These are phyloP conservation scores for Lobophora halterata DNA, from an alignment of 2,888 invertebrate species.

Conservation along the genomic window DNA sequence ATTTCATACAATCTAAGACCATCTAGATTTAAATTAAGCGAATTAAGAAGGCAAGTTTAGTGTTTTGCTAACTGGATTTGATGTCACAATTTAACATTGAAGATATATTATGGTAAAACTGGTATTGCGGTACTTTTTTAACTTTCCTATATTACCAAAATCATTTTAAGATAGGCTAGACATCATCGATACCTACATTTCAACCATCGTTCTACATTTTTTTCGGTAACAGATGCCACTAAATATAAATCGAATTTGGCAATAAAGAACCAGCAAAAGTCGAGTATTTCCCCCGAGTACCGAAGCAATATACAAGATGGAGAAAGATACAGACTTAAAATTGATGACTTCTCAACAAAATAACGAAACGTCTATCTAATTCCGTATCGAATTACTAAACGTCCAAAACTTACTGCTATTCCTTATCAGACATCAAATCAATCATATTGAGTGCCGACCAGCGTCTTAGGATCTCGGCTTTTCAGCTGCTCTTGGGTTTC, in stretches of 20 bases:
- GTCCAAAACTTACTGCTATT: constrained; percentile 30
- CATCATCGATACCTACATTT: too few species aligned
- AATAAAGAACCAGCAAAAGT: neutral
- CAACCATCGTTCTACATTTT: too few species aligned
- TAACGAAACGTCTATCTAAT: constrained; percentile 27
- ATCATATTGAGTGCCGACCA: constrained; percentile 47
- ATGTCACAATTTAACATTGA: too few species aligned
- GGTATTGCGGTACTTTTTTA: too few species aligned
- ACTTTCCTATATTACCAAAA: too few species aligned
- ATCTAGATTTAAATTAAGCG: too few species aligned
- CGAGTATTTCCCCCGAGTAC: neutral
- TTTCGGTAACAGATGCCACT: too few species aligned
- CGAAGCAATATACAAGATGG: constrained; percentile 14
- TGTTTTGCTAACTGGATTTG: too few species aligned
- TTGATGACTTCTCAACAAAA: constrained; percentile 22
- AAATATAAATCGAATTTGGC: neutral
- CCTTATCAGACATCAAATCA: constrained; percentile 41
- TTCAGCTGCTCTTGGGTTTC: constrained; percentile 1
- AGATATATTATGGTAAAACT: too few species aligned
- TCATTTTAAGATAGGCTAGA: too few species aligned
- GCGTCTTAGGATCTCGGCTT: constrained; percentile 24
- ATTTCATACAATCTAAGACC: too few species aligned
- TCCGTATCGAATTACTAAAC: constrained; percentile 31
- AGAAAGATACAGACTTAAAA: constrained; percentile 11
- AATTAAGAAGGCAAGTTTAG: too few species aligned